Base-by-base conservation (phyloP, 2,888 invertebrate species). In the Sesia apiformis region DNA sequence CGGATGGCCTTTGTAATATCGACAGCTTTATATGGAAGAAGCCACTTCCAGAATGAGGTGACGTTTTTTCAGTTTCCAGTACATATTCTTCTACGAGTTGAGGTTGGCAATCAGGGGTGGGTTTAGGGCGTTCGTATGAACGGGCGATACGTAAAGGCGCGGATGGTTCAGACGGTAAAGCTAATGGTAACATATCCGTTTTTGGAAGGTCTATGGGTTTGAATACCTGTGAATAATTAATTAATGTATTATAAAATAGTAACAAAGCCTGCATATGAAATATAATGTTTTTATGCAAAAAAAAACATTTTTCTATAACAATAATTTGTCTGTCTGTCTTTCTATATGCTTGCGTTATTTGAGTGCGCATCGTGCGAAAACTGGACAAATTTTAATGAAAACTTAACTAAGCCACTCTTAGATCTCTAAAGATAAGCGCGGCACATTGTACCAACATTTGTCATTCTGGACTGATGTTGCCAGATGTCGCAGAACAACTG, bases 31-130 rank as follows among this genome's bases (percentile, higher is more conserved):
- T 97, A 78, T 95, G 93, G 84, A 96, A 95, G 65, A 95, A 93
- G 58, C 93, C 92, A 1, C 90, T 76, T 4, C 90, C 76, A 57
- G 90, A 90, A 66, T 92, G 91, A 5, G 93, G 92, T 67, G 93
- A 84, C 0, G 90, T 89, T 56, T 92, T 91, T 69, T 97, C 97
- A 51, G 97, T 95, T 84, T 98, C 97, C 64, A 98, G 85, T 55
- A 96, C 93, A 78, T 96, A 96, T 75, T 97, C 96, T 80, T 97
- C 97, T 52, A 97, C 93, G 52, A 96, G 86, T 78, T 95, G 94
- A 50, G 96, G 95, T 65, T 93, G 92, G 78, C 94, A 94, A 84
- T 95, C 95, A 62, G 90, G 90, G 4, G 92, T 92, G 53, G 92
- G 90, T 49, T 91, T 89, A 8, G 93, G 92, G 52, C 92, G 84